Conservation (phyloP, 64 coral and sea anemone species). For the Cladopsammia gracilis region DNA sequence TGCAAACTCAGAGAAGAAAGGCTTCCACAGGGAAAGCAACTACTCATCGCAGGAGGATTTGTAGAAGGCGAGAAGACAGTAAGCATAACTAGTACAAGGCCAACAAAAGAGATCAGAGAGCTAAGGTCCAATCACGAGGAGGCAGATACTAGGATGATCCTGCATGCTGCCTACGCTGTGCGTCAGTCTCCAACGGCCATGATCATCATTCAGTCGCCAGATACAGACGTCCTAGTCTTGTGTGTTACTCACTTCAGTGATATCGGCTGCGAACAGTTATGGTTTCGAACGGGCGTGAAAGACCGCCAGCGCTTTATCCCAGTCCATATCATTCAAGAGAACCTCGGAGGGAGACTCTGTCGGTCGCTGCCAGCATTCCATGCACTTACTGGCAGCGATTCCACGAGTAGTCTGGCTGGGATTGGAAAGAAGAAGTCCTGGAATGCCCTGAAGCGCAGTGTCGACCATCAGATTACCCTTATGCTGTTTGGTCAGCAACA, state of each 20-base stretch:
- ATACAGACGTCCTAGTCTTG: constrained; percentile 36
- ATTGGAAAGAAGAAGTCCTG: constrained; percentile 19
- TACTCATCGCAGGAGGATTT: constrained; percentile 39
- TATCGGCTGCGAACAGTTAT: neutral
- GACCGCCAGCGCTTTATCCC: constrained; percentile 19
- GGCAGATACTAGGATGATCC: constrained; percentile 48
- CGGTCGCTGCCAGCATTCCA: constrained; percentile 34
- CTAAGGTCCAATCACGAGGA: constrained; percentile 48
- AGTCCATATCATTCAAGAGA: constrained; percentile 4
- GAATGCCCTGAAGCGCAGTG: constrained; percentile 16
- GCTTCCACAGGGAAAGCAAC: constrained; percentile 32
- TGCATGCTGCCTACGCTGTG: no score
- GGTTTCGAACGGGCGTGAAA: neutral
- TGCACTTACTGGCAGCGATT: constrained; percentile 28
- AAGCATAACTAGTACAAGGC: neutral
- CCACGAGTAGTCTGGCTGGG: constrained; percentile 13
- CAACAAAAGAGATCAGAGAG: neutral
- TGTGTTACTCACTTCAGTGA: neutral
- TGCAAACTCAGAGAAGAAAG: constrained; percentile 36
- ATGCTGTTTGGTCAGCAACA: neutral
- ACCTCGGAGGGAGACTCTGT: neutral
- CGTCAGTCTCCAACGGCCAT: no score
- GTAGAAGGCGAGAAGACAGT: constrained; percentile 1
- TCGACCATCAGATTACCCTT: neutral
- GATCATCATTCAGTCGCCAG: constrained; percentile 7